Evolutionary conservation across 1,140 invertebrate genomes (phyloP).

Genomic region (Spodoptera litura): DNA sequence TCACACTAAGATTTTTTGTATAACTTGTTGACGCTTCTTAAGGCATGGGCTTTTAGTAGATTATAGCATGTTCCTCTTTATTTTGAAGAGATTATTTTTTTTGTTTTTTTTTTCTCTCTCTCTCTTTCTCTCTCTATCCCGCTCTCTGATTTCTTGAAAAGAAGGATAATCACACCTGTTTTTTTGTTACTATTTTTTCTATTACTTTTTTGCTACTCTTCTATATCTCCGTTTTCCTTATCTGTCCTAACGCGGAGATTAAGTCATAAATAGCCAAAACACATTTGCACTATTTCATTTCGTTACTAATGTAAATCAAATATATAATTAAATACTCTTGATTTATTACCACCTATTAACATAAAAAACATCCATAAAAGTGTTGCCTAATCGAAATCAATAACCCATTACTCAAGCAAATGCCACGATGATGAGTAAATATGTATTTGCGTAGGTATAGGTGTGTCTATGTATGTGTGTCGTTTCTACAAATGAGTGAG

Average conservation of each 20-base stretch:
- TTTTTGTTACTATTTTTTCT: too few species aligned
- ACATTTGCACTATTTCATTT: constrained; percentile 29
- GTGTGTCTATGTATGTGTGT: background rate
- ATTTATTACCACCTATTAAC: constrained; percentile 33
- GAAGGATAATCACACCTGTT: background rate
- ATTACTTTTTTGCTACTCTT: too few species aligned
- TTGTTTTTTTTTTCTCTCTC: background rate
- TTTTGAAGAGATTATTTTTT: background rate
- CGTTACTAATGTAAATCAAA: constrained; percentile 38
- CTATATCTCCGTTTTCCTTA: too few species aligned
- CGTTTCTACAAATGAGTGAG: constrained; percentile 6
- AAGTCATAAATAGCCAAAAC: constrained; percentile 25
- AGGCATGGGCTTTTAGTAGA: background rate
- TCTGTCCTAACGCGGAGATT: constrained; percentile 7
- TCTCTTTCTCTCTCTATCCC: background rate
- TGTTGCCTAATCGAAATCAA: constrained; percentile 43
- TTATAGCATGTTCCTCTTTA: too few species aligned
- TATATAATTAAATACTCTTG: constrained; percentile 32
- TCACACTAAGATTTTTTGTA: background rate
- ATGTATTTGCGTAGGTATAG: constrained; percentile 38
- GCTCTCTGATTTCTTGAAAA: background rate
- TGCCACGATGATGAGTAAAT: constrained; percentile 22
- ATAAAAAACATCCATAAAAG: constrained; percentile 18
- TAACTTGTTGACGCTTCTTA: background rate
- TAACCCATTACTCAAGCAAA: constrained; percentile 31